Conservation (phyloP, 2,113 vertebrate genomes). For the Channa maculata region DNA sequence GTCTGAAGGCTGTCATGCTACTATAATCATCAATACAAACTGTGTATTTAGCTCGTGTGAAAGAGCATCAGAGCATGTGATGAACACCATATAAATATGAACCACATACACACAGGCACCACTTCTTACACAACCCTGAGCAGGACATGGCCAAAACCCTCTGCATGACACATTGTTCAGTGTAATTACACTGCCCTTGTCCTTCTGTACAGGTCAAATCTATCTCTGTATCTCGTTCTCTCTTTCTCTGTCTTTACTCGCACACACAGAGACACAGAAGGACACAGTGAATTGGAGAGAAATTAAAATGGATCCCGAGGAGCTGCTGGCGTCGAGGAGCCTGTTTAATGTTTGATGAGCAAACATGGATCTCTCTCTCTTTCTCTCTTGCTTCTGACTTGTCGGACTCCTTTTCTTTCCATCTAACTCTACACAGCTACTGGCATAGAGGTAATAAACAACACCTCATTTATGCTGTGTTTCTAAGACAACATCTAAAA, state of each 20-base stretch:
- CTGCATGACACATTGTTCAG: slow-evolving; percentile 37
- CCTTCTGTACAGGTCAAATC: slow-evolving; percentile 29
- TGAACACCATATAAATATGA: no score
- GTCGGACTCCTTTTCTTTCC: not conserved
- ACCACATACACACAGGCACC: not conserved
- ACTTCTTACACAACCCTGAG: slow-evolving; percentile 20
- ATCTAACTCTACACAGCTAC: not conserved
- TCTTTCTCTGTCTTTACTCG: slow-evolving; percentile 9
- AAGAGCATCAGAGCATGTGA: no score
- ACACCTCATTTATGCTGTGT: not conserved
- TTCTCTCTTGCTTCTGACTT: not conserved
- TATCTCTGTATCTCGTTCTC: not conserved
- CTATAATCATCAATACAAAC: no score
- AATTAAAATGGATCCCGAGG: slow-evolving; percentile 71
- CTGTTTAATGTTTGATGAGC: slow-evolving; percentile 75
- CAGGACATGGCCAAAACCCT: slow-evolving; percentile 17
- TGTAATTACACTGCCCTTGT: slow-evolving; percentile 57
- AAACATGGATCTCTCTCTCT: slow-evolving; percentile 45
- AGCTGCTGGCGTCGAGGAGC: slow-evolving; percentile 50
- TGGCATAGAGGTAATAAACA: not conserved
- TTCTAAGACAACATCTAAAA: not conserved
- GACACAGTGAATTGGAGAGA: slow-evolving; percentile 31
- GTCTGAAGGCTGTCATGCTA: no score
- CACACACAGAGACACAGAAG: slow-evolving; percentile 14
- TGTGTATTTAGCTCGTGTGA: no score